Evolutionary conservation across 92 coral and sea anemone genomes (phyloP).

Genomic region (Palythoa grandis): DNA sequence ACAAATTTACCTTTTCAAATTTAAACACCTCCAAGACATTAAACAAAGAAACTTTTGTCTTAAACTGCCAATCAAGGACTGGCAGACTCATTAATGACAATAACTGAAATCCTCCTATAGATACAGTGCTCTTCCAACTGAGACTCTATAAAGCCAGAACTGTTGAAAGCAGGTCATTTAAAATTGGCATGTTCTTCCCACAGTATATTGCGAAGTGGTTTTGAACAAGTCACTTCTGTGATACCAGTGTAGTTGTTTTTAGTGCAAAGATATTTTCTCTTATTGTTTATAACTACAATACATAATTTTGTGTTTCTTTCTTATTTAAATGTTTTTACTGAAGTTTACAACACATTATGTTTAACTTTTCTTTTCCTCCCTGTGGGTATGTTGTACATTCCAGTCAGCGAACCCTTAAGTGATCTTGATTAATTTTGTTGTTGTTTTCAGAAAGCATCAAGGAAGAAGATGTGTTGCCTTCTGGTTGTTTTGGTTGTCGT

Average conservation of each 20-base stretch:
- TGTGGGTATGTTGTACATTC: not conserved
- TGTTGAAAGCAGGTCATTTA: too few species aligned
- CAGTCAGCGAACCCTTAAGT: not conserved
- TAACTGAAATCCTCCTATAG: too few species aligned
- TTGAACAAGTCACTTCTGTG: not conserved
- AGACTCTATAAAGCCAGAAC: too few species aligned
- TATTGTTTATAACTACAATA: too few species aligned
- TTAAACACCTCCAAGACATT: too few species aligned
- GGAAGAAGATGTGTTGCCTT: slow-evolving; percentile 93
- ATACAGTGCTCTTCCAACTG: too few species aligned
- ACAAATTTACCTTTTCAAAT: too few species aligned
- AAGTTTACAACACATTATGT: not conserved
- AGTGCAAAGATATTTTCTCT: not conserved
- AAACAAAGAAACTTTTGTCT: too few species aligned
- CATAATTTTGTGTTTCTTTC: too few species aligned
- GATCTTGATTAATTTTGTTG: not conserved
- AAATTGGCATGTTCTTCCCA: not conserved
- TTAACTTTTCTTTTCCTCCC: not conserved
- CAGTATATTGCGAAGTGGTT: too few species aligned
- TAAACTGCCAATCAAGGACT: too few species aligned
- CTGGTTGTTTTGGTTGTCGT: slow-evolving; percentile 72
- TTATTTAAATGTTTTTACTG: not conserved
- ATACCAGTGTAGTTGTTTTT: not conserved
- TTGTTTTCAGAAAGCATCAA: slow-evolving; percentile 90
- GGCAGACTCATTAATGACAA: too few species aligned